Evolutionary conservation across 1,140 invertebrate genomes (phyloP), one percentile per base, ranked within the genome.

Genomic region (Acromyrmex echinatior): DNA sequence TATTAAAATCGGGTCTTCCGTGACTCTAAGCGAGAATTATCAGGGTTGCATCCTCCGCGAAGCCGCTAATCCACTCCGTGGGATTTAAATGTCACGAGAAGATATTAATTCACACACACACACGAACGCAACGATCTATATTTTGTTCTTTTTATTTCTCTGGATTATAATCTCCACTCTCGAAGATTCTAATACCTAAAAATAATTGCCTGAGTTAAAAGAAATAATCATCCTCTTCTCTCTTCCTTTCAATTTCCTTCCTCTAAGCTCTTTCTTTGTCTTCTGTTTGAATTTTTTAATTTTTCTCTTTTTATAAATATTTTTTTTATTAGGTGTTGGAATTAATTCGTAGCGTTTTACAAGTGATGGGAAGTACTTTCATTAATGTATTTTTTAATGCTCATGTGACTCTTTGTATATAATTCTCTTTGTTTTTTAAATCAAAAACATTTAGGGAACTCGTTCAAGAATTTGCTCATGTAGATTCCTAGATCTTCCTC

Each of bases 1-100:
- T 81, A 81, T 81, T 81, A 81, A 81, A 81, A 81, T 81, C 51
- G 65, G 35, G 66, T 71, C 79, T 71, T 81, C 65, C 35, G 79
- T 71, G 35, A 58, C 51, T 71, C 79, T 58, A 45, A 71, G 66
- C 79, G 35, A 58, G 66, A 35, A 81, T 81, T 81, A 81, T 81
- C 65, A 16, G 53, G 31, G 35, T 81, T 81, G 78, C 63, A 80
- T 25, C 78, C 49, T 39, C 49, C 78, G 21, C 51, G 53, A 39
- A 81, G 56, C 66, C 65, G 51, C 79, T 81, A 58, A 71, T 81
- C 65, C 66, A n/a, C 66, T 45, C 9, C 35, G 51, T 31, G 35
- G 79, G 66, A 81, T 81, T 81, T 81, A 58, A 81, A 71, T 81
- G 79, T 71, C 79, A 68, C 53, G 66, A 21, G 79, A 58, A 56